Conservation (phyloP, 2,113 vertebrate genomes). For the Nothoprocta perdicaria region DNA sequence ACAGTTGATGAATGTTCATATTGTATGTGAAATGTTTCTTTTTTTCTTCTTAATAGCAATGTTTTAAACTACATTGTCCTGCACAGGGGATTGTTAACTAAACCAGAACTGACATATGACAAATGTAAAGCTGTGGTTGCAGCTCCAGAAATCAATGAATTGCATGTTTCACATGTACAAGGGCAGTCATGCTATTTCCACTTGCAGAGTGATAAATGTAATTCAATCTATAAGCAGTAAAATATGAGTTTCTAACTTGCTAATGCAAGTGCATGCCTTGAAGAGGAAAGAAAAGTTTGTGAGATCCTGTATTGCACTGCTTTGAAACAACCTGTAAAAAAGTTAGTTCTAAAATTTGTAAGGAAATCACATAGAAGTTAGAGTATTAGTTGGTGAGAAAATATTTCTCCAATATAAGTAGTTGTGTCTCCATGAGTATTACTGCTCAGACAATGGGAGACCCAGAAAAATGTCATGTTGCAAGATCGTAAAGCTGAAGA, state of each 20-base stretch:
- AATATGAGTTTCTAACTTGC: slow-evolving; percentile 28
- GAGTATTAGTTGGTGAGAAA: not conserved
- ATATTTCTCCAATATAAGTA: not conserved
- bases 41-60: slow-evolving; percentile 36
- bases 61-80: slow-evolving; percentile 50
- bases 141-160: slow-evolving; percentile 69
- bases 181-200: slow-evolving; percentile 56
- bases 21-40: slow-evolving; percentile 31
- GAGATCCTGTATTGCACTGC: not conserved
- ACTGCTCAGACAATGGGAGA: not conserved
- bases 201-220: slow-evolving; percentile 70
- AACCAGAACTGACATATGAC: slow-evolving; percentile 74
- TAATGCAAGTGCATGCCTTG: slow-evolving; percentile 14
- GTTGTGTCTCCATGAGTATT: not conserved
- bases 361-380: not conserved
- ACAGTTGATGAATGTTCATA: slow-evolving; percentile 31
- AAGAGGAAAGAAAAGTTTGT: slow-evolving; percentile 22
- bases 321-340: slow-evolving; percentile 30
- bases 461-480: not conserved
- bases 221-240: slow-evolving; percentile 63
- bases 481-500: not conserved
- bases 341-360: slow-evolving; percentile 34
- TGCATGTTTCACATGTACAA: slow-evolving; percentile 66
- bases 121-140: slow-evolving; percentile 64
- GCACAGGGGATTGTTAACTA: slow-evolving; percentile 49